A percentile compares a stretch with the other conserved stretches of the same genome.
Conservation (phyloP, 53 echinoderm and acorn worm species). For the Antedon mediterranea region DNA sequence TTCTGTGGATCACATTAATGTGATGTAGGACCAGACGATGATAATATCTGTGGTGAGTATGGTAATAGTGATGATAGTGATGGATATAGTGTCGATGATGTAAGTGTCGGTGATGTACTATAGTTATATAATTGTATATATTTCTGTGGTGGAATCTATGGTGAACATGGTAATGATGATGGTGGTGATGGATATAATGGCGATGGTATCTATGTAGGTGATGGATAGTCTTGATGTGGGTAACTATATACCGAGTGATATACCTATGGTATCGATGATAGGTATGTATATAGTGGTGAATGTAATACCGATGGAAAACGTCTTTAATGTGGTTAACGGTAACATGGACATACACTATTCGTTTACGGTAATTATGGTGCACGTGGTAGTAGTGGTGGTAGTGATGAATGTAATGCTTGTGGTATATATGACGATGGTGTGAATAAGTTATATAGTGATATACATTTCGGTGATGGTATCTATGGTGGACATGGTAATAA, state of each 20-base stretch:
- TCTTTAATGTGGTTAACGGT: too few relatives aligned
- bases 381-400: too few relatives aligned
- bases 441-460: too few relatives aligned
- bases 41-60: background rate
- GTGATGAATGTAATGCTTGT: too few relatives aligned
- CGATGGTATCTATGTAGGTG: background rate
- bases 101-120: background rate
- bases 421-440: too few relatives aligned
- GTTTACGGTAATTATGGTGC: too few relatives aligned
- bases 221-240: background rate
- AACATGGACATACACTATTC: too few relatives aligned
- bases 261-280: background rate
- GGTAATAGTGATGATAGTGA: background rate
- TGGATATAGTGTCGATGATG: background rate
- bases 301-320: background rate
- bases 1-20: background rate
- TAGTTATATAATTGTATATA: background rate
- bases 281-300: background rate
- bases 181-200: background rate
- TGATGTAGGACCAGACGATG: background rate
- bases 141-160: background rate
- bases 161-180: background rate
- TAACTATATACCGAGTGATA: too few relatives aligned
- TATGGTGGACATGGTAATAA: too few relatives aligned
- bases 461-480: too few relatives aligned